Conservation (phyloP, 1,140 invertebrate genomes). For the Halyomorpha halys region DNA sequence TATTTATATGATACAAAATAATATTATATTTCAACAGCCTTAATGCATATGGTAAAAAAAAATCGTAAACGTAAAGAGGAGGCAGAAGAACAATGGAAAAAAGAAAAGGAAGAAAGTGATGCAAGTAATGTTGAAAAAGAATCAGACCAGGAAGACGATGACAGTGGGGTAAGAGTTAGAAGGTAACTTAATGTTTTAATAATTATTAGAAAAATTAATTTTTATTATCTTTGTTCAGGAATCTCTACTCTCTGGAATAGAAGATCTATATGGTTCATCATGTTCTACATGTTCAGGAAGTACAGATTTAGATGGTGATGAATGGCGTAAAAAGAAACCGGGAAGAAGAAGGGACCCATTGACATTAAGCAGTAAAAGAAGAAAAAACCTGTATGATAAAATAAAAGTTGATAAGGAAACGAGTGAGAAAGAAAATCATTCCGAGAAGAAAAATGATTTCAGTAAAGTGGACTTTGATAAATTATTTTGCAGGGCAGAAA, state of each 20-base stretch:
- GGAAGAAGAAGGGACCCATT: background rate
- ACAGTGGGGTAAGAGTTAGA: too few relatives aligned
- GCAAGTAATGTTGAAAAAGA: background rate
- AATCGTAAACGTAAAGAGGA: constrained; percentile 7
- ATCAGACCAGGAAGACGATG: too few relatives aligned
- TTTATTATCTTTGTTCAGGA: background rate
- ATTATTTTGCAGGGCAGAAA: background rate
- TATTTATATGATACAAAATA: background rate
- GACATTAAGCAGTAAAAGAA: background rate
- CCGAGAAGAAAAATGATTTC: background rate
- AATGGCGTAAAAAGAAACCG: background rate
- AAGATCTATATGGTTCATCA: background rate
- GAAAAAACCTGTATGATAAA: background rate
- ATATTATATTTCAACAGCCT: background rate
- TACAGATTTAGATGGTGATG: background rate
- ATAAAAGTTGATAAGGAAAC: background rate
- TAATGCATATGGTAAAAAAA: constrained; percentile 11
- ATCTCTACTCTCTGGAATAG: background rate
- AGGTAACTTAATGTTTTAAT: too few relatives aligned
- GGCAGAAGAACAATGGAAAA: constrained; percentile 4
- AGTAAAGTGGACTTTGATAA: background rate
- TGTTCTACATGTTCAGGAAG: constrained; percentile 2
- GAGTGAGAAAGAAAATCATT: background rate
- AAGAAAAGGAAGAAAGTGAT: background rate
- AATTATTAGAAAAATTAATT: too few relatives aligned